Percentiles rank a stretch among this genome's conserved stretches.
Evolutionary conservation across 2,113 vertebrate genomes (phyloP).

Genomic region (Dipodomys ordii): DNA sequence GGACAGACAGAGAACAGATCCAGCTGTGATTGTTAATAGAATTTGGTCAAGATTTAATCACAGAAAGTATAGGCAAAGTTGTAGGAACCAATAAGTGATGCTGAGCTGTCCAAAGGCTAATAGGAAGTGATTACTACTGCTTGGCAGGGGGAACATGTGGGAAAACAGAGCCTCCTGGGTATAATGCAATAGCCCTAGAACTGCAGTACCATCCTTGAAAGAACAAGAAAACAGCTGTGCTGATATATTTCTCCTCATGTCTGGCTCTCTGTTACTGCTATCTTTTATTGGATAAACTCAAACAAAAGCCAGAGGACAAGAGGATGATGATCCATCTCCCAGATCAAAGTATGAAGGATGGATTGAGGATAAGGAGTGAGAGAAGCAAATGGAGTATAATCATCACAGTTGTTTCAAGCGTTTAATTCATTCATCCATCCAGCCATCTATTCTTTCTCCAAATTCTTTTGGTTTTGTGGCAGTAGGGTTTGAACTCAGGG

Average conservation of each 20-base stretch:
- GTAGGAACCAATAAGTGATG: background rate
- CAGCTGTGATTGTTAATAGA: background rate
- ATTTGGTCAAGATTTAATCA: background rate
- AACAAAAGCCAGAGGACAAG: background rate
- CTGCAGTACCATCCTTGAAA: background rate
- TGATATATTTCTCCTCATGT: background rate
- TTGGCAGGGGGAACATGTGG: background rate
- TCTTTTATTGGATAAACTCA: background rate
- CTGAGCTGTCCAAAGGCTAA: background rate
- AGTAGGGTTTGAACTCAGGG: too few relatives aligned
- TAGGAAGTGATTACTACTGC: background rate
- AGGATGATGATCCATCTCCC: background rate
- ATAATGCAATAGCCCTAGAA: background rate
- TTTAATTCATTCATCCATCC: background rate
- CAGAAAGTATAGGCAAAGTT: background rate
- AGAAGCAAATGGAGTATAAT: background rate
- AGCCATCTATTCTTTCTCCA: too few relatives aligned
- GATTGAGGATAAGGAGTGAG: background rate
- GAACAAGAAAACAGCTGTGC: background rate
- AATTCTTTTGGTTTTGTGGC: background rate
- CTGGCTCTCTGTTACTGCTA: background rate
- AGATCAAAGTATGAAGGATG: background rate
- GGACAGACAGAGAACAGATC: background rate
- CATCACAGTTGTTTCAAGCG: background rate
- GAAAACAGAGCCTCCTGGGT: background rate